These are phyloP conservation scores for Daboia siamensis DNA, from an alignment of 2,113 vertebrate genomes.

Conservation along the genomic window DNA sequence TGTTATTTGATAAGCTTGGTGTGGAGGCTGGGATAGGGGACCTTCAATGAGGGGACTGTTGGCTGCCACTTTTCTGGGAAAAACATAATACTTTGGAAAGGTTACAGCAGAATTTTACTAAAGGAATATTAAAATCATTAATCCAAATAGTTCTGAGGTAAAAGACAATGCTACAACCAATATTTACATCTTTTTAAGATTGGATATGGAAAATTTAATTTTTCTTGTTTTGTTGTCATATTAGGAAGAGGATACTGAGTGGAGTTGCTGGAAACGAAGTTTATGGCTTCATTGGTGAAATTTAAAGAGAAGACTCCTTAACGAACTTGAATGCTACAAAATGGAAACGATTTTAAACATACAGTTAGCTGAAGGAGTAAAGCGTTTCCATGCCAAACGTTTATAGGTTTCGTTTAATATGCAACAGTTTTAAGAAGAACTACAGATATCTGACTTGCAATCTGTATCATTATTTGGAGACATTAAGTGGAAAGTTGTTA, in stretches of 20 bases:
- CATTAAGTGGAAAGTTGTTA: slow-evolving; percentile 20
- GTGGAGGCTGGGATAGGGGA: background rate
- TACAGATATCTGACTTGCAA: slow-evolving; percentile 24
- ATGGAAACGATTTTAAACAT: slow-evolving; percentile 15
- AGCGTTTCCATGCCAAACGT: background rate
- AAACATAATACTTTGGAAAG: background rate
- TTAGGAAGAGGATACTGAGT: slow-evolving; percentile 70
- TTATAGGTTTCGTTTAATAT: background rate
- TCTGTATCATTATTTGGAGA: background rate
- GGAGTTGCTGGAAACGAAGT: background rate
- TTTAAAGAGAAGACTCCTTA: background rate
- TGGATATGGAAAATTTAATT: background rate
- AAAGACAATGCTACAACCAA: background rate
- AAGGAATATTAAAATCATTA: background rate
- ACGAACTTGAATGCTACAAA: slow-evolving; percentile 27
- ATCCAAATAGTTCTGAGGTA: background rate
- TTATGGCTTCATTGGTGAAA: slow-evolving; percentile 6
- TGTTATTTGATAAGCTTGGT: background rate
- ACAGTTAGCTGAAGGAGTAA: slow-evolving; percentile 26
- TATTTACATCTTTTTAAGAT: background rate
- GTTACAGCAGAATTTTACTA: background rate
- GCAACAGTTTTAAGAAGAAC: background rate
- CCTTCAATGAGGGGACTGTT: background rate
- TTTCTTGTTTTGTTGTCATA: slow-evolving; percentile 47
- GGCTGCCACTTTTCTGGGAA: background rate